Conservation (phyloP, 2,888 invertebrate genomes). For the Zygothrica quintamaculata region DNA sequence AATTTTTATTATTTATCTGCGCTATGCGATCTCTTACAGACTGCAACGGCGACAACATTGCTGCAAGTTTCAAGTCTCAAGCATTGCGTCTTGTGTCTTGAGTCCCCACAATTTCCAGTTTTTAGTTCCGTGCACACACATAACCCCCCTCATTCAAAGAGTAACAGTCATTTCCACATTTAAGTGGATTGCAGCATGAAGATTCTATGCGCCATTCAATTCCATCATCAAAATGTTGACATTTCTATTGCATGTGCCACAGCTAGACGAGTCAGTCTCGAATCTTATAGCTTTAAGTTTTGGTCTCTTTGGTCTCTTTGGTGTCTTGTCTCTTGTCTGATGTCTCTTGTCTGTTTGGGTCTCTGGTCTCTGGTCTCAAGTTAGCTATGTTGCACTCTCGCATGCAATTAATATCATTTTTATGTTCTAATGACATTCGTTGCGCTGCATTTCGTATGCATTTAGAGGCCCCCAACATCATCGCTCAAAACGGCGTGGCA, state of each 20-base stretch:
- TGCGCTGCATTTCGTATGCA: slow-evolving; percentile 81
- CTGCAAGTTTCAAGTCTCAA: slow-evolving; percentile 10
- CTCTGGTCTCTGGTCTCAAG: neutral
- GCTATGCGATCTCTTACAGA: slow-evolving; percentile 60
- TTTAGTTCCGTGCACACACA: neutral
- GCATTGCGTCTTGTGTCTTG: too few relatives aligned
- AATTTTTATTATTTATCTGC: slow-evolving; percentile 82
- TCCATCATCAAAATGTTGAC: slow-evolving; percentile 72
- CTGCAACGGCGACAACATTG: slow-evolving; percentile 29
- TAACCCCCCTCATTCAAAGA: slow-evolving; percentile 25
- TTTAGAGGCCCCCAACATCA: slow-evolving; percentile 70
- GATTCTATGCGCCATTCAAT: slow-evolving; percentile 46
- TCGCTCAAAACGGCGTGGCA: slow-evolving; percentile 77
- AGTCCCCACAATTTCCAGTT: slow-evolving; percentile 3
- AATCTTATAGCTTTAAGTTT: too few relatives aligned
- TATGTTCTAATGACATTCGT: slow-evolving; percentile 83
- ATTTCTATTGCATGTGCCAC: slow-evolving; percentile 68
- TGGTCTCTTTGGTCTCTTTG: slow-evolving; percentile 1
- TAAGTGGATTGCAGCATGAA: slow-evolving; percentile 50
- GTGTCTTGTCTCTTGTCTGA: too few relatives aligned
- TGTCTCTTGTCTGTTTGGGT: too few relatives aligned
- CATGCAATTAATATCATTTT: slow-evolving; percentile 81
- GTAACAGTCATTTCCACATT: slow-evolving; percentile 19
- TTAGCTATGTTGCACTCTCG: slow-evolving; percentile 61
- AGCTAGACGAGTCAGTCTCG: slow-evolving; percentile 15